Percentiles rank a stretch among this genome's conserved stretches.
Evolutionary conservation across 2,113 vertebrate species (phyloP).

Genomic region (Malurus cyaneus): DNA sequence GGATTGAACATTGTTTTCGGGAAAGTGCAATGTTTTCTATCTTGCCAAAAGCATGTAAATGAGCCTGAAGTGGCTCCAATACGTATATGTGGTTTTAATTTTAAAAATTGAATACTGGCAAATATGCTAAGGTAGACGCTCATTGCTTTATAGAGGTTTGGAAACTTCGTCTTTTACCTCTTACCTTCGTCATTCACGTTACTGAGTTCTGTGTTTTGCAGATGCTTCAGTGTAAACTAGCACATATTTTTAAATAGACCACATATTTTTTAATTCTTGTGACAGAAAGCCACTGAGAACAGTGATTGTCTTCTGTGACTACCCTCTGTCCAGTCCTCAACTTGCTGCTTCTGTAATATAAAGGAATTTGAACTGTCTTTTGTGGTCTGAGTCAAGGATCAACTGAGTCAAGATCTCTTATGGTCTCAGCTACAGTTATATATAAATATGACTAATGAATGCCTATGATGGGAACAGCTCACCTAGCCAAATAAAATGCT

Average conservation of each 20-base stretch:
- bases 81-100: neutral
- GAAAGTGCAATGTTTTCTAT: neutral
- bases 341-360: neutral
- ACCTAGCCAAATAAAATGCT: neutral
- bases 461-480: neutral
- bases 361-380: neutral
- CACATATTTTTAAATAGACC: neutral
- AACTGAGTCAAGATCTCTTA: slow-evolving; percentile 23
- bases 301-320: neutral
- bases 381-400: neutral
- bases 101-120: neutral
- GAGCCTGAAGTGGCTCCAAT: neutral
- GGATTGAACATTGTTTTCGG: neutral
- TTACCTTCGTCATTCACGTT: neutral
- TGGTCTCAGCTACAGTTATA: slow-evolving; percentile 1
- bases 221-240: neutral
- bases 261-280: neutral
- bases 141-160: neutral
- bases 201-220: neutral
- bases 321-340: neutral
- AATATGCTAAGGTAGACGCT: neutral
- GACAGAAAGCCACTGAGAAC: neutral
- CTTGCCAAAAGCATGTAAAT: neutral
- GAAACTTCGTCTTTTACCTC: neutral
- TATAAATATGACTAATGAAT: slow-evolving; percentile 1